Conservation (phyloP, 2,888 invertebrate genomes). For the Acronicta aceris region DNA sequence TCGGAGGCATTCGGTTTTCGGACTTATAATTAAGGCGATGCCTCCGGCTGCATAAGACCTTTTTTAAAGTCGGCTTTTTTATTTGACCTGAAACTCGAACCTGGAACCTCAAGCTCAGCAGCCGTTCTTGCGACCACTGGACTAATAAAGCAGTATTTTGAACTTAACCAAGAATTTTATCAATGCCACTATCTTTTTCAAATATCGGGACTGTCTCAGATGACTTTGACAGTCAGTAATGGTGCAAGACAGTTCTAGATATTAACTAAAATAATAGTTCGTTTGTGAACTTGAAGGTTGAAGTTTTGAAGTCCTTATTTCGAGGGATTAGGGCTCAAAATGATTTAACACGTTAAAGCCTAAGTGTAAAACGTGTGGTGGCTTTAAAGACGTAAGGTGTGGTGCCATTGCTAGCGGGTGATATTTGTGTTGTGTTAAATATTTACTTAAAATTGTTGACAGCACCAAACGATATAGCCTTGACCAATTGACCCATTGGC, state of each 20-base stretch:
- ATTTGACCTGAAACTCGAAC: no score
- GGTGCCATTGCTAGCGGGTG: constrained; percentile 22
- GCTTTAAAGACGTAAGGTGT: constrained; percentile 41
- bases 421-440: neutral
- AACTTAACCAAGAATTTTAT: constrained; percentile 48
- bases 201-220: constrained; percentile 63
- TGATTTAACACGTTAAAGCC: constrained; percentile 19
- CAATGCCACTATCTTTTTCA: constrained; percentile 58
- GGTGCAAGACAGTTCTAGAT: constrained; percentile 68
- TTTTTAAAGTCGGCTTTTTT: no score
- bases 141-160: constrained; percentile 24
- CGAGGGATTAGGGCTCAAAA: constrained; percentile 47
- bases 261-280: constrained; percentile 60
- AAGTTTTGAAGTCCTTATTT: constrained; percentile 26
- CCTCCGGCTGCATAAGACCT: no score
- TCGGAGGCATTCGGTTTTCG: no score
- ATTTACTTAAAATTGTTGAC: no score
- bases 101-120: no score
- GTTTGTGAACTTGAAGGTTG: neutral
- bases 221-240: constrained; percentile 73
- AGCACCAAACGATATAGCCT: no score
- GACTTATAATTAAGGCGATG: no score
- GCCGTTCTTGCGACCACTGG: no score
- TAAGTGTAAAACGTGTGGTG: constrained; percentile 18
- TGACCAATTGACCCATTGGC: no score